phyloP scores from a whole-genome alignment of 1,140 invertebrate genomes.

The Cataglyphis hispanica region DNA sequence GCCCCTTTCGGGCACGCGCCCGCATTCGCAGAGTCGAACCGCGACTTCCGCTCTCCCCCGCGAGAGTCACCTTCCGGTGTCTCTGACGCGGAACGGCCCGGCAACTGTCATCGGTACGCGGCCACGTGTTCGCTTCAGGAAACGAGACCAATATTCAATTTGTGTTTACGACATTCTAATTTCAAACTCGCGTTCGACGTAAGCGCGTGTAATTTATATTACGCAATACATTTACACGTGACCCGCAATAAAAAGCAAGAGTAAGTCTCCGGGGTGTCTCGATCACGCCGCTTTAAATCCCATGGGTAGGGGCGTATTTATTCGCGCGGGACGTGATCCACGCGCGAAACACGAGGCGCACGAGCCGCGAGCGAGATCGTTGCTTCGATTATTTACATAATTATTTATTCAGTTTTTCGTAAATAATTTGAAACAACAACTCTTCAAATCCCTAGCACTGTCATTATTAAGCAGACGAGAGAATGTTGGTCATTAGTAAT shows the following conservation, averaged over 20 bases:
- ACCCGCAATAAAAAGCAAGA: slow-evolving; percentile 8
- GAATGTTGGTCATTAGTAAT: too few relatives aligned
- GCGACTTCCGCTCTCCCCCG: slow-evolving; percentile 79
- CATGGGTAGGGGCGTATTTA: slow-evolving; percentile 75
- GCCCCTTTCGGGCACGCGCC: slow-evolving; percentile 75
- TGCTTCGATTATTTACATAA: too few relatives aligned
- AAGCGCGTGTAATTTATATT: not conserved
- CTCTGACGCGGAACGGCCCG: slow-evolving; percentile 18
- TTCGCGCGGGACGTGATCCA: slow-evolving; percentile 39
- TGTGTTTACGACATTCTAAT: not conserved
- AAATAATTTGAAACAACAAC: not conserved
- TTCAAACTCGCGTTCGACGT: not conserved
- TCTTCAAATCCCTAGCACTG: not conserved
- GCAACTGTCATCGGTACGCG: not conserved
- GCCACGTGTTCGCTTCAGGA: not conserved
- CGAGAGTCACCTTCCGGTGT: slow-evolving; percentile 71
- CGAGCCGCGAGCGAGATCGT: not conserved
- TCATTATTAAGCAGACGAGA: not conserved
- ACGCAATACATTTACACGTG: not conserved
- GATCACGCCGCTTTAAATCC: slow-evolving; percentile 63
- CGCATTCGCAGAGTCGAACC: slow-evolving; percentile 75
- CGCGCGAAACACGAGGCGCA: slow-evolving; percentile 16
- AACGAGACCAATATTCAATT: not conserved
- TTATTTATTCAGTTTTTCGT: not conserved
- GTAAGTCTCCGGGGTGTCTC: slow-evolving; percentile 5